phyloP scores from a whole-genome alignment of 2,797 vertebrate species.

The Hemitrygon akajei region DNA sequence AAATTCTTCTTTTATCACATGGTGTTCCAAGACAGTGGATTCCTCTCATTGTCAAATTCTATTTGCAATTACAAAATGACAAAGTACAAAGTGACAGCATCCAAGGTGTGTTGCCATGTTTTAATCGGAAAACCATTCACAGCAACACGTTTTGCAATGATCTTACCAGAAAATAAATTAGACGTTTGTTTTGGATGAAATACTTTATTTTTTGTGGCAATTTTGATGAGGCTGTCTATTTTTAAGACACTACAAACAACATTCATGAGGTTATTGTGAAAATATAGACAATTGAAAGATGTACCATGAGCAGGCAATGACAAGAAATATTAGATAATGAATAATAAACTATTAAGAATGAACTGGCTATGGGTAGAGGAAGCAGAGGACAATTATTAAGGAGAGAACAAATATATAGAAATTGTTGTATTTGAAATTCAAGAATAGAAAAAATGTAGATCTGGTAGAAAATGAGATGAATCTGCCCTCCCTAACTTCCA shows the following conservation, averaged over 20 bases:
- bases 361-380: not conserved
- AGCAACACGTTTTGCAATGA: not conserved
- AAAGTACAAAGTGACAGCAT: not conserved
- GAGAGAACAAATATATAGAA: not conserved
- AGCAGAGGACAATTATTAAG: not conserved
- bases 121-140: not conserved
- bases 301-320: too few species aligned
- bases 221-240: not conserved
- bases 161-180: not conserved
- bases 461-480: not conserved
- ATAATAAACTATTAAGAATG: not conserved
- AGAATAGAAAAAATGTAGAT: constrained; percentile 11
- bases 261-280: not conserved
- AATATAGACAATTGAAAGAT: not conserved
- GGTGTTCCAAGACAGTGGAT: not conserved
- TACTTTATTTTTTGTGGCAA: not conserved
- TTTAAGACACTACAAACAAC: not conserved
- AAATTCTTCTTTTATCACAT: not conserved
- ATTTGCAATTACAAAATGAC: not conserved
- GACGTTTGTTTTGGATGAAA: not conserved
- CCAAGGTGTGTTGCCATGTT: not conserved
- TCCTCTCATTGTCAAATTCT: not conserved
- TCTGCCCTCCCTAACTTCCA: constrained; percentile 7
- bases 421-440: not conserved
- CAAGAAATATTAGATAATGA: not conserved